These are phyloP conservation scores for Ictalurus furcatus DNA, from an alignment of 2,113 vertebrate genomes.

Conservation along the genomic window DNA sequence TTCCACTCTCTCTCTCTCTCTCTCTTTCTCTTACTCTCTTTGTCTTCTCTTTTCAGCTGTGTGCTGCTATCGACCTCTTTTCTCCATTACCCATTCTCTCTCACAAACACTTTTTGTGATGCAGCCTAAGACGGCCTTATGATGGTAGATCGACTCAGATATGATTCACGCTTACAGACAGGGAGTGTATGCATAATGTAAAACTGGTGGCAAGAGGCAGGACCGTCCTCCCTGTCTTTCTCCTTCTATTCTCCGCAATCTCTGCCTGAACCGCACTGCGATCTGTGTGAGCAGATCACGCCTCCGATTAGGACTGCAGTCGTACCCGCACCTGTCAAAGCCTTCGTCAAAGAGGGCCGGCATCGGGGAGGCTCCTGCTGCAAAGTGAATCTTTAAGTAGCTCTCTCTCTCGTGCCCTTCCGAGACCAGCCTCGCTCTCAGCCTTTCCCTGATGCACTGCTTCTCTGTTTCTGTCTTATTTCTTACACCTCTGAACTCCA, in stretches of 20 bases:
- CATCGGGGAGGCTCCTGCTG: slow-evolving; percentile 39
- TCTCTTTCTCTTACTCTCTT: neutral
- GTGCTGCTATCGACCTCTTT: slow-evolving; percentile 18
- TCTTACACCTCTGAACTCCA: neutral
- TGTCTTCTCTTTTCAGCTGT: neutral
- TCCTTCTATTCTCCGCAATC: slow-evolving; percentile 11
- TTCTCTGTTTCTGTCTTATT: neutral
- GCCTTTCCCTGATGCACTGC: neutral
- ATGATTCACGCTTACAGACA: slow-evolving; percentile 35
- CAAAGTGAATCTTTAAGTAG: slow-evolving; percentile 54
- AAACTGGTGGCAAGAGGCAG: slow-evolving; percentile 21
- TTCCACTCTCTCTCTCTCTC: neutral
- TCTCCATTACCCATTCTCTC: slow-evolving; percentile 3
- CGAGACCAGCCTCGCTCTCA: slow-evolving; percentile 31
- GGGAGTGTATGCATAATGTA: slow-evolving; percentile 24
- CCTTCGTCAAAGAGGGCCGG: slow-evolving; percentile 41
- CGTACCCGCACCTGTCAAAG: slow-evolving; percentile 52
- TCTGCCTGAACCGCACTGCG: slow-evolving; percentile 5
- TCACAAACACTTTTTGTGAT: slow-evolving; percentile 22
- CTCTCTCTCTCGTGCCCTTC: slow-evolving; percentile 41
- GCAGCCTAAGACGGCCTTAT: neutral
- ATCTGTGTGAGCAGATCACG: slow-evolving; percentile 49
- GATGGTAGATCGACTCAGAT: slow-evolving; percentile 31
- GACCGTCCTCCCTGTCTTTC: neutral
- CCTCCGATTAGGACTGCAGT: slow-evolving; percentile 45